Evolutionary conservation across 2,888 invertebrate genomes (phyloP).

Genomic region (Dinocampus coccinellae): DNA sequence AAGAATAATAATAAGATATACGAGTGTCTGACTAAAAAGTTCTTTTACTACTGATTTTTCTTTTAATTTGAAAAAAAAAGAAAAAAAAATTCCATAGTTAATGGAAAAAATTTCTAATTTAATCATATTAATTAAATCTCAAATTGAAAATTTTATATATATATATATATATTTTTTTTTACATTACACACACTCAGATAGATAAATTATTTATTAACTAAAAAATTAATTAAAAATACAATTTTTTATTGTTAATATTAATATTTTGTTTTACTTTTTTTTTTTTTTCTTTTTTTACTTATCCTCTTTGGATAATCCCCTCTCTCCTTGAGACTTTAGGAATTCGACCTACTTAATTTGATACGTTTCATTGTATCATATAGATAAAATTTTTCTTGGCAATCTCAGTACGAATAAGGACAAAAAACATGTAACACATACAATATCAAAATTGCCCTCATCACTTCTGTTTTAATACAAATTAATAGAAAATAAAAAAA

Average conservation of each 20-base stretch:
- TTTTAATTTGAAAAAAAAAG: too few relatives aligned
- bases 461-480: background rate
- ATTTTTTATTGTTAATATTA: background rate
- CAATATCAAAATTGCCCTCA: constrained; percentile 2
- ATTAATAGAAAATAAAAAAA: too few relatives aligned
- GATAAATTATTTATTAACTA: too few relatives aligned
- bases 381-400: constrained; percentile 40
- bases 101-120: background rate
- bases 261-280: background rate
- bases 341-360: constrained; percentile 45
- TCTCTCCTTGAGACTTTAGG: background rate
- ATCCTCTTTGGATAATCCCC: constrained; percentile 1
- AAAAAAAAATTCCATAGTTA: background rate
- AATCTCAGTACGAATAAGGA: constrained; percentile 34
- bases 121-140: background rate
- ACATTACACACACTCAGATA: too few relatives aligned
- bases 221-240: too few relatives aligned
- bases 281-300: background rate
- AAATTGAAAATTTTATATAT: background rate
- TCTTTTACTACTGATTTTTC: background rate
- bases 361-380: constrained; percentile 32
- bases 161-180: too few relatives aligned
- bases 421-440: constrained; percentile 31
- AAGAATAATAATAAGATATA: background rate
- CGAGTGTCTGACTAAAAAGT: background rate